A percentile compares a stretch with the other conserved stretches of the same genome.
Evolutionary conservation across 1,140 invertebrate genomes (phyloP).

Genomic region (Drosophila fuyamai): DNA sequence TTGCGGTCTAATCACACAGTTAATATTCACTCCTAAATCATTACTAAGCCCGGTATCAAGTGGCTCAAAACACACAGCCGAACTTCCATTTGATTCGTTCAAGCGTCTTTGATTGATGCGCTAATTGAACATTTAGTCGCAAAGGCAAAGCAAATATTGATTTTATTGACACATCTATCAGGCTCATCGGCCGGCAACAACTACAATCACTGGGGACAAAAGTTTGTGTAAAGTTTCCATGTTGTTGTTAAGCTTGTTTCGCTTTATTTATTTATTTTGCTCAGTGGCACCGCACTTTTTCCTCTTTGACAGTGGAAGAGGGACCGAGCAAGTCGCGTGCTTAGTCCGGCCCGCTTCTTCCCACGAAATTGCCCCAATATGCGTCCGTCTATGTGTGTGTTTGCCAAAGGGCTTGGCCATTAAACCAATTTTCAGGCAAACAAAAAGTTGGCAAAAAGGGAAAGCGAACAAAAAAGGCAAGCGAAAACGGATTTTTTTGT

Average conservation of each 20-base stretch:
- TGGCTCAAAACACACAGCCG: conserved; percentile 23
- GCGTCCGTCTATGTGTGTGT: conserved; percentile 21
- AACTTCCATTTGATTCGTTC: conserved; percentile 43
- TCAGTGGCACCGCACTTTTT: conserved; percentile 42
- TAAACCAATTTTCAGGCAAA: conserved; percentile 68
- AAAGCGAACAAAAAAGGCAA: conserved; percentile 10
- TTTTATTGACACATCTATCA: conserved; percentile 64
- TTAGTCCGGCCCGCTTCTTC: conserved; percentile 15
- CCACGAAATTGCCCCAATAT: conserved; percentile 41
- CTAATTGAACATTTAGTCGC: conserved; percentile 71
- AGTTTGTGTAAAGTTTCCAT: conserved; percentile 62
- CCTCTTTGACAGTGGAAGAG: conserved; percentile 33
- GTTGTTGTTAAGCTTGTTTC: conserved; percentile 46
- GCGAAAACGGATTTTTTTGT: conserved; percentile 29
- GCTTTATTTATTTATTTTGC: conserved; percentile 56
- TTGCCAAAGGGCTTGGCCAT: conserved; percentile 52
- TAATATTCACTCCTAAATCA: conserved; percentile 44
- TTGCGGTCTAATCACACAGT: conserved; percentile 49
- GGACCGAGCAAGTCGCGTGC: conserved; percentile 12
- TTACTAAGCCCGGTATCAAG: conserved; percentile 36
- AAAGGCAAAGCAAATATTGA: conserved; percentile 66
- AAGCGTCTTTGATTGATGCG: conserved; percentile 59
- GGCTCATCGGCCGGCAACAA: conserved; percentile 30
- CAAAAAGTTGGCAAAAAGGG: conserved; percentile 32
- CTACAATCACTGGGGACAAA: conserved; percentile 32